Percentiles rank a stretch among this genome's conserved stretches.
Conservation (phyloP, 2,797 vertebrate species). For the Etheostoma perlongum region DNA sequence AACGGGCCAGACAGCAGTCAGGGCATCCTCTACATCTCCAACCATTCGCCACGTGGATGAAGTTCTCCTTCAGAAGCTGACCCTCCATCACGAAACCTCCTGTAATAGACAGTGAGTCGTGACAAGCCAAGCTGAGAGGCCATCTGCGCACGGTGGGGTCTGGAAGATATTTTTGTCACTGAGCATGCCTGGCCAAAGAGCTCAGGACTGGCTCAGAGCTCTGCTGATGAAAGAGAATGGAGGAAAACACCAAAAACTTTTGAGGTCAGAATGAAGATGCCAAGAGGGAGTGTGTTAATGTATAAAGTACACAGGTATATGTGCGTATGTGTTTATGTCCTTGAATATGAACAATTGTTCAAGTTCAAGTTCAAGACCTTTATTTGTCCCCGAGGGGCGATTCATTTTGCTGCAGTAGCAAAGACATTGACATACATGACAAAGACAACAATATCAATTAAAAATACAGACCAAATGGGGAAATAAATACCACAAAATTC, state of each 20-base stretch:
- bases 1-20: slow-evolving; percentile 79
- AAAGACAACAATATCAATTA: too few relatives aligned
- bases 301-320: slow-evolving; percentile 3
- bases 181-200: slow-evolving; percentile 76
- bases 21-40: slow-evolving; percentile 73
- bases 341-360: not conserved
- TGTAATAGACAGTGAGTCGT: slow-evolving; percentile 86
- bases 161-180: slow-evolving; percentile 85
- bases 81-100: slow-evolving; percentile 85
- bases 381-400: too few relatives aligned
- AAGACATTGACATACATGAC: too few relatives aligned
- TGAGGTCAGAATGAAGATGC: slow-evolving; percentile 80
- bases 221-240: slow-evolving; percentile 78
- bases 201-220: slow-evolving; percentile 75
- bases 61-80: slow-evolving; percentile 82
- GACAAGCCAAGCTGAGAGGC: slow-evolving; percentile 90
- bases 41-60: slow-evolving; percentile 66
- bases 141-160: slow-evolving; percentile 87
- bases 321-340: not conserved
- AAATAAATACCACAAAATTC: too few relatives aligned
- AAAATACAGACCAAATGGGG: too few relatives aligned
- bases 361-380: too few relatives aligned
- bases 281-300: slow-evolving; percentile 49
- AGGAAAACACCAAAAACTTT: slow-evolving; percentile 81
- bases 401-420: too few relatives aligned